A percentile compares a stretch with the other conserved stretches of the same genome.
These are phyloP conservation scores for Paedocypris micromegethes DNA, from an alignment of 2,797 vertebrate species.

Conservation along the genomic window DNA sequence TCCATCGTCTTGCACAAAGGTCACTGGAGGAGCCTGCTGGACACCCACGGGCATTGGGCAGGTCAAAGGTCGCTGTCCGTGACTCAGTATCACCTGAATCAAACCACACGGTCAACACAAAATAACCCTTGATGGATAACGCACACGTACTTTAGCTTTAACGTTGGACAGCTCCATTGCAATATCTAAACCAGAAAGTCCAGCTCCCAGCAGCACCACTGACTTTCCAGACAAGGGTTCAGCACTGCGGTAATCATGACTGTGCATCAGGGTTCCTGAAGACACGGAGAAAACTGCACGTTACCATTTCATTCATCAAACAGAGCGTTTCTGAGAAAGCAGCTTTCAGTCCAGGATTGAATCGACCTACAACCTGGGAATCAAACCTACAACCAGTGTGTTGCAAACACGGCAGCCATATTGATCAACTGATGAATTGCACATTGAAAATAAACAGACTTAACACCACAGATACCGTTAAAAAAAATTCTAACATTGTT, in stretches of 20 bases:
- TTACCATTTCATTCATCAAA: no score
- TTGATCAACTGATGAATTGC: no score
- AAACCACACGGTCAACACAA: background rate
- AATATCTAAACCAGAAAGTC: constrained; percentile 63
- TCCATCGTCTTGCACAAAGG: constrained; percentile 41
- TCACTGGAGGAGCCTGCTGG: constrained; percentile 50
- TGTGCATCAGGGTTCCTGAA: constrained; percentile 61
- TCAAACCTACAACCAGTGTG: no score
- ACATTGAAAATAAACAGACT: no score
- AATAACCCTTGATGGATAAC: background rate
- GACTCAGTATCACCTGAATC: constrained; percentile 55
- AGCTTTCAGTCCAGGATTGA: no score
- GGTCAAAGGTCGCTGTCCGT: constrained; percentile 45
- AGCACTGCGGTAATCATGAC: constrained; percentile 59
- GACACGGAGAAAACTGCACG: background rate
- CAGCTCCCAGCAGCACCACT: constrained; percentile 60
- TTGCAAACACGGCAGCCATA: no score
- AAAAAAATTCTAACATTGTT: constrained; percentile 5
- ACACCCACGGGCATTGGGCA: constrained; percentile 52
- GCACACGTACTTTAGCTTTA: constrained; percentile 45
- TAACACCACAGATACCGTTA: background rate
- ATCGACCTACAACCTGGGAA: no score
- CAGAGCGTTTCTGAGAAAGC: no score
- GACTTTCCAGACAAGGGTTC: constrained; percentile 58
- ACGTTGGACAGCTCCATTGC: constrained; percentile 56